Conservation (phyloP, 1,140 invertebrate genomes). For the Microplitis demolitor region DNA sequence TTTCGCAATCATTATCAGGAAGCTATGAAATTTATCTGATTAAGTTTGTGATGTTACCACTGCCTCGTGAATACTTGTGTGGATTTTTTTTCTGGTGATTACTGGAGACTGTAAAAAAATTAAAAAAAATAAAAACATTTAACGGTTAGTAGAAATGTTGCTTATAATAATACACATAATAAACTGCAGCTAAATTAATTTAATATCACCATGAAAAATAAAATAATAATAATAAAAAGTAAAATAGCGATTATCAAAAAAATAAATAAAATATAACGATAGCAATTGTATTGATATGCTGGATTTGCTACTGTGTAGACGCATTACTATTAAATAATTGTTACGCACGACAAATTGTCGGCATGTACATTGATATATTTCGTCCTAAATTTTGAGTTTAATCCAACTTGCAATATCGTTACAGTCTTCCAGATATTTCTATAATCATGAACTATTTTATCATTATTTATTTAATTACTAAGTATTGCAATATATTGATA, state of each 20-base stretch:
- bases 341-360: background rate
- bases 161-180: background rate
- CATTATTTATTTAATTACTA: too few relatives aligned
- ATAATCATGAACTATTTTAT: too few relatives aligned
- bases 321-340: background rate
- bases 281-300: background rate
- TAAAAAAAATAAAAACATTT: background rate
- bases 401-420: slow-evolving; percentile 1
- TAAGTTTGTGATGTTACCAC: slow-evolving; percentile 19
- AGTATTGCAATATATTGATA: too few relatives aligned
- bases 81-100: background rate
- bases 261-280: background rate
- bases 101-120: background rate
- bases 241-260: background rate
- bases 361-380: background rate
- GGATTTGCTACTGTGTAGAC: background rate
- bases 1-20: too few relatives aligned
- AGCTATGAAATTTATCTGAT: background rate
- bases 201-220: background rate
- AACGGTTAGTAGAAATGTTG: background rate
- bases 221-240: background rate
- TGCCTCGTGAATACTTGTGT: slow-evolving; percentile 5
- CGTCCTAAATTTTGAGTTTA: background rate
- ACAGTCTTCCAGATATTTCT: background rate
- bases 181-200: background rate